A percentile compares a stretch with the other conserved stretches of the same genome.
Evolutionary conservation across 2,888 invertebrate species (phyloP).

Genomic region (Clepsis dumicolana): DNA sequence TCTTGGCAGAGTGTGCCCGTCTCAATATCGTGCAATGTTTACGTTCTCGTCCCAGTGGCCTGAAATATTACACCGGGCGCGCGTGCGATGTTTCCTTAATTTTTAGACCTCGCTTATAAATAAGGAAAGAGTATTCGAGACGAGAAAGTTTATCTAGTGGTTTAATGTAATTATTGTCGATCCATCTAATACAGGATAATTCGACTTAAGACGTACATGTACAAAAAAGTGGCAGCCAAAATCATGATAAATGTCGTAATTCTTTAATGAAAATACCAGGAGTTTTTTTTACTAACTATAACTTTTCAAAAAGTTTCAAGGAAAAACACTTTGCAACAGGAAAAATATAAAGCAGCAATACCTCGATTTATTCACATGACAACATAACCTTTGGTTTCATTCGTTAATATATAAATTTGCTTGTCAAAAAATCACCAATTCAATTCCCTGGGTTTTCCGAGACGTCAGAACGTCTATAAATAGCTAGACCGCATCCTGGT

Average conservation of each 20-base stretch:
- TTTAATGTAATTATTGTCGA: slow-evolving; percentile 10
- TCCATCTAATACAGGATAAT: slow-evolving; percentile 3
- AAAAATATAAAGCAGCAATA: too few relatives aligned
- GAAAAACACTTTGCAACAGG: too few relatives aligned
- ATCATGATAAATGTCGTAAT: too few relatives aligned
- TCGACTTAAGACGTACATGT: background rate
- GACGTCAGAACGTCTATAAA: slow-evolving; percentile 35
- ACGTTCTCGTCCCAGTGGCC: slow-evolving; percentile 51
- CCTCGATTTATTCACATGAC: too few relatives aligned
- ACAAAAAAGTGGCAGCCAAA: too few relatives aligned
- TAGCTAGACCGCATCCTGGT: slow-evolving; percentile 39
- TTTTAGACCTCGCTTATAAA: slow-evolving; percentile 47
- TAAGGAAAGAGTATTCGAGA: slow-evolving; percentile 24
- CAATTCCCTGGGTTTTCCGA: slow-evolving; percentile 34
- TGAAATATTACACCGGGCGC: slow-evolving; percentile 62
- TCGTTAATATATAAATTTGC: slow-evolving; percentile 19
- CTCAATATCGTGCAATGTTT: slow-evolving; percentile 64
- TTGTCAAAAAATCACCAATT: slow-evolving; percentile 25
- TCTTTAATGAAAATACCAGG: too few relatives aligned
- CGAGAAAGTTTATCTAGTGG: slow-evolving; percentile 6
- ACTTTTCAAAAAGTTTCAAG: too few relatives aligned
- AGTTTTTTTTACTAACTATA: too few relatives aligned
- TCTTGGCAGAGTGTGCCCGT: slow-evolving; percentile 46
- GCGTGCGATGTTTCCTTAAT: slow-evolving; percentile 57
- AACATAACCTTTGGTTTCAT: too few relatives aligned